Evolutionary conservation across 2,113 vertebrate genomes (phyloP).

Genomic region (Tilapia sparmanii): DNA sequence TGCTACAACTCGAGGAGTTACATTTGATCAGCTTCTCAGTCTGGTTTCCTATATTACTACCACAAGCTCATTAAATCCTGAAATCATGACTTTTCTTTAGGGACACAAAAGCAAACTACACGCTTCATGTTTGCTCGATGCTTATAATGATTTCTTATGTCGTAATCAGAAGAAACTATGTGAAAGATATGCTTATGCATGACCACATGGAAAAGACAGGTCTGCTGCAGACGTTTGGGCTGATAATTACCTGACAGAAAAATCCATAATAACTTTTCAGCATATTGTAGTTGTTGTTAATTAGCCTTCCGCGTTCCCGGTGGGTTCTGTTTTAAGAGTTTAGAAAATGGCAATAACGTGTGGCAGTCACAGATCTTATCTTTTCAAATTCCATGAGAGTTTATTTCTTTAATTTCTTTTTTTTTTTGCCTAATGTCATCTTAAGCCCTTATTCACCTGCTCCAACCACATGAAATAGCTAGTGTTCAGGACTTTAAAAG

Average conservation of each 20-base stretch:
- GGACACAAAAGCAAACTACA: neutral
- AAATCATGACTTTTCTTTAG: neutral
- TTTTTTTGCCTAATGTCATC: neutral
- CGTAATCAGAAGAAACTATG: neutral
- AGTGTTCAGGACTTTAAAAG: neutral
- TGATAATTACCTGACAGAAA: neutral
- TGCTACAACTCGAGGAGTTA: neutral
- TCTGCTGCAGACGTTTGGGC: neutral
- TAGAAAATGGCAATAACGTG: rapidly evolving
- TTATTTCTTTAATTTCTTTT: neutral
- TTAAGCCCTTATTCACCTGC: neutral
- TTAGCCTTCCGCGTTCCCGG: neutral
- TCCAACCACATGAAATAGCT: neutral
- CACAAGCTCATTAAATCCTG: neutral
- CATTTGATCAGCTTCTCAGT: neutral
- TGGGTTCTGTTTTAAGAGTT: neutral
- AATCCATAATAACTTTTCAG: neutral
- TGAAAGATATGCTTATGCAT: neutral
- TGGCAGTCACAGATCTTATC: neutral
- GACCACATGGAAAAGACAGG: neutral
- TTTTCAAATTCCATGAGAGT: neutral
- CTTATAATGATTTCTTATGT: neutral
- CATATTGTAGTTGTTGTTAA: neutral
- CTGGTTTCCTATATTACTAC: neutral
- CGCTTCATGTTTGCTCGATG: neutral